Conservation (phyloP, 2,797 vertebrate species). For the Helarctos malayanus region DNA sequence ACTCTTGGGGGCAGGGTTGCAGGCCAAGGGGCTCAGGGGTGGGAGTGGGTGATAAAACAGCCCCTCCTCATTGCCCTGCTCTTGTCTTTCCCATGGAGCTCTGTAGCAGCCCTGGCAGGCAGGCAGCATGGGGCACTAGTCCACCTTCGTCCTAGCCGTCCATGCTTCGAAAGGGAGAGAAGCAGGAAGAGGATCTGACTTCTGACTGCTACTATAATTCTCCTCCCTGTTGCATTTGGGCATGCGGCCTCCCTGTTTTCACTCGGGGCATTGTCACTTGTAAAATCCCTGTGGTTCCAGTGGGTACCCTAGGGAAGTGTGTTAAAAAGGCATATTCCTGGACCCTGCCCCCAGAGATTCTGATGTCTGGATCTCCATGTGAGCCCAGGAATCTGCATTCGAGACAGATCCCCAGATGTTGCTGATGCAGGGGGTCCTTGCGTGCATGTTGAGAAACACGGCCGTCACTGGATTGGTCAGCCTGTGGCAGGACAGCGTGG, state of each 20-base stretch:
- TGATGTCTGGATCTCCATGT: neutral
- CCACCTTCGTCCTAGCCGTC: neutral
- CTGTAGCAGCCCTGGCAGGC: neutral
- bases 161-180: neutral
- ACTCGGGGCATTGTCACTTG: neutral
- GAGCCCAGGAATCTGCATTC: neutral
- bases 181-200: neutral
- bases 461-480: neutral
- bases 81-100: neutral
- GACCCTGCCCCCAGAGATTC: neutral
- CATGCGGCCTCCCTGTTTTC: neutral
- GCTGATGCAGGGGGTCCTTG: neutral
- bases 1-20: neutral
- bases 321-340: neutral
- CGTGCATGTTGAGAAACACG: neutral
- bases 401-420: neutral
- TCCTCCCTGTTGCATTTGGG: neutral
- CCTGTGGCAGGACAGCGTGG: neutral
- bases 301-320: neutral
- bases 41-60: neutral
- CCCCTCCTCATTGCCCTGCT: neutral
- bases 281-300: neutral
- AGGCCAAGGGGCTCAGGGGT: accelerated
- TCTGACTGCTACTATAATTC: neutral
- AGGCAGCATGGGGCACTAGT: accelerated